Conservation (phyloP, 1,140 invertebrate genomes). For the Solen grandis region DNA sequence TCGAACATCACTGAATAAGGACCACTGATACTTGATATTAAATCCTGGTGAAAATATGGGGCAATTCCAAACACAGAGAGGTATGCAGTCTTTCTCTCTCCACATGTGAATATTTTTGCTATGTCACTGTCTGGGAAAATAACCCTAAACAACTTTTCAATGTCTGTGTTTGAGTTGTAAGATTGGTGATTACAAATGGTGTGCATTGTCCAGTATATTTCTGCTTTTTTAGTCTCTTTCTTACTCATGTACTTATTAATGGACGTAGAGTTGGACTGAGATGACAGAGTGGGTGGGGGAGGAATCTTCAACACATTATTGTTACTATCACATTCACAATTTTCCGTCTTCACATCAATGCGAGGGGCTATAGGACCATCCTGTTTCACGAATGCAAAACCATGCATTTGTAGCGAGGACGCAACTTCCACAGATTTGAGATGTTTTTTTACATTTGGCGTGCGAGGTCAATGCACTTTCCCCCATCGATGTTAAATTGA, state of each 20-base stretch:
- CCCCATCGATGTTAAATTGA: background rate
- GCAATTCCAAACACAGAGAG: constrained; percentile 56
- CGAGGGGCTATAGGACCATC: too few species aligned
- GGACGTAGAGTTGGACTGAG: background rate
- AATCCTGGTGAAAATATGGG: constrained; percentile 31
- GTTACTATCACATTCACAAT: background rate
- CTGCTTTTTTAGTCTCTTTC: background rate
- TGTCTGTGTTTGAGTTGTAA: constrained; percentile 28
- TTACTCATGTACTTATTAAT: background rate
- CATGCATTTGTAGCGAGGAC: background rate
- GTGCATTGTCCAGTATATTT: constrained; percentile 29
- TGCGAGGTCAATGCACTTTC: background rate
- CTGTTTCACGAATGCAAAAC: background rate
- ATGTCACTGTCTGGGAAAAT: constrained; percentile 29
- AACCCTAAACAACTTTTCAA: constrained; percentile 19
- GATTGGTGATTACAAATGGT: constrained; percentile 18
- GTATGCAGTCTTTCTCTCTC: constrained; percentile 54
- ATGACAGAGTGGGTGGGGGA: background rate
- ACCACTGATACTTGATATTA: constrained; percentile 1
- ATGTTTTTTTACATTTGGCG: background rate
- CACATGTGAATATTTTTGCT: constrained; percentile 22
- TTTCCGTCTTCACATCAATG: background rate
- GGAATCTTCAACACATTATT: background rate
- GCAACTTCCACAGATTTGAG: background rate
- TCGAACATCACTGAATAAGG: constrained; percentile 54